A percentile compares a stretch with the other conserved stretches of the same genome.
Conservation (phyloP, 2,888 invertebrate genomes). For the Heliconius aoede region DNA sequence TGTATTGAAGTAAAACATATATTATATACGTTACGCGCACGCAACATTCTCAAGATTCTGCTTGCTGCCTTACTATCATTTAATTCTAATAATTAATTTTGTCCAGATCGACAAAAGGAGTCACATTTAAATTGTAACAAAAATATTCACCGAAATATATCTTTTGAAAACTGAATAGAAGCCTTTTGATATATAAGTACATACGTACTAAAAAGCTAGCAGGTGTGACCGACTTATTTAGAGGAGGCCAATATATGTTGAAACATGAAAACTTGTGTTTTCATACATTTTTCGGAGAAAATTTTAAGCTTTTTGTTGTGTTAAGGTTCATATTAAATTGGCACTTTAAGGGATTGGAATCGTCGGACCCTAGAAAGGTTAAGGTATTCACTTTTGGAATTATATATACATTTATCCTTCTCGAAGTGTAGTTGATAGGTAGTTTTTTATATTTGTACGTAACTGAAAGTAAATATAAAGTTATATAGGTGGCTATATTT, state of each 20-base stretch:
- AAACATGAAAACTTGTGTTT: slow-evolving; percentile 36
- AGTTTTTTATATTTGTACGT: background rate
- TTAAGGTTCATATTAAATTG: slow-evolving; percentile 28
- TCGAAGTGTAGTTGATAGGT: background rate
- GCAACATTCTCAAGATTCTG: no score
- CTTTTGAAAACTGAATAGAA: slow-evolving; percentile 32
- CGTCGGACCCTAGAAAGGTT: slow-evolving; percentile 31
- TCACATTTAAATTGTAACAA: slow-evolving; percentile 15
- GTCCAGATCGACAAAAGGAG: background rate
- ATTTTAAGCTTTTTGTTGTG: background rate
- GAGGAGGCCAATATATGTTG: slow-evolving; percentile 36
- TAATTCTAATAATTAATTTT: no score
- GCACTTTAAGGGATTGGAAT: slow-evolving; percentile 26
- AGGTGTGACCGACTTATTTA: slow-evolving; percentile 46
- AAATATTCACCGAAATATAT: slow-evolving; percentile 11
- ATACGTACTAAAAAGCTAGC: slow-evolving; percentile 35
- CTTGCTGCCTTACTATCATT: no score
- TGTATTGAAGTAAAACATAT: no score
- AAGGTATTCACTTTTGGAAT: slow-evolving; percentile 30
- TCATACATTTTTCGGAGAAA: slow-evolving; percentile 13
- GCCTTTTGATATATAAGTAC: slow-evolving; percentile 27
- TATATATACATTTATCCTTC: slow-evolving; percentile 7
- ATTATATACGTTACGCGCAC: no score
- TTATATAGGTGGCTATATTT: no score
- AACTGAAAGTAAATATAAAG: no score